Percentiles rank a stretch among this genome's conserved stretches.
phyloP scores from a whole-genome alignment of 2,797 vertebrate genomes.

The Onychomys torridus region DNA sequence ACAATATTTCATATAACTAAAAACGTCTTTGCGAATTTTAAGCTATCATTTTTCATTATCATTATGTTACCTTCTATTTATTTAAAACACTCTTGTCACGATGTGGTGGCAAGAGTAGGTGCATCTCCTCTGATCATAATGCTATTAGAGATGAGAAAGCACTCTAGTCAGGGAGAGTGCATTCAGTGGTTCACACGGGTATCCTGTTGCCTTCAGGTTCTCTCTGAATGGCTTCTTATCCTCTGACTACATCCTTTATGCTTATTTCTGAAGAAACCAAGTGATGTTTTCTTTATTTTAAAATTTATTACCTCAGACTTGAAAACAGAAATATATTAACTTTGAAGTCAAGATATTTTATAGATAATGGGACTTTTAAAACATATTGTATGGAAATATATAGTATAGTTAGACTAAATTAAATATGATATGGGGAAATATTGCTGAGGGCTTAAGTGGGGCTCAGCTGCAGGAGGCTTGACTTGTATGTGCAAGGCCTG shows the following conservation, averaged over 20 bases:
- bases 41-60: constrained; percentile 20
- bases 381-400: neutral
- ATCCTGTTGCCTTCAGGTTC: neutral
- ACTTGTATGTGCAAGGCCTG: neutral
- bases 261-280: neutral
- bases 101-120: neutral
- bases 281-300: neutral
- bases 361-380: neutral
- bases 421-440: constrained; percentile 14
- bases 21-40: neutral
- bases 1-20: constrained; percentile 22
- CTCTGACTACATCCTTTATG: constrained; percentile 33
- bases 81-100: constrained; percentile 2
- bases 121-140: constrained; percentile 5
- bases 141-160: constrained; percentile 14
- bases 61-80: constrained; percentile 33
- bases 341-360: constrained; percentile 43
- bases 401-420: neutral
- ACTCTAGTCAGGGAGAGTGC: neutral
- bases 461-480: neutral
- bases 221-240: constrained; percentile 23
- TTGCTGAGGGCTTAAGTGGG: neutral
- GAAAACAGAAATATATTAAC: constrained; percentile 41
- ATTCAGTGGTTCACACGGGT: neutral
- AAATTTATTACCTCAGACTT: constrained; percentile 6